Evolutionary conservation across 1,140 invertebrate species (phyloP), one percentile per base, ranked within the genome.

Genomic region (Zaprionus ornatus): DNA sequence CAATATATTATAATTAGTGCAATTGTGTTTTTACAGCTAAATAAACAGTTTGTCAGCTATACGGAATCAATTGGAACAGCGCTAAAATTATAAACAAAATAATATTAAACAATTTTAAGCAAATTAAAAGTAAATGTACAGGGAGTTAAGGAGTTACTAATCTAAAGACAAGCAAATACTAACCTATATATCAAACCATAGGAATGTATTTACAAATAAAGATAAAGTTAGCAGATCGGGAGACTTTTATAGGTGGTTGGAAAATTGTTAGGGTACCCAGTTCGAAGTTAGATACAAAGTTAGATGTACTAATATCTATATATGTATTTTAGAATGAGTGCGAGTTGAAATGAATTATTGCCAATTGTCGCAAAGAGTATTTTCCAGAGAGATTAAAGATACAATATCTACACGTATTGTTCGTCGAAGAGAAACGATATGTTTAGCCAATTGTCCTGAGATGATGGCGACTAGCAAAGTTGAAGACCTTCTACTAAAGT

Each of bases 41-140:
- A 52, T 77, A 50, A 67, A 42, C 54, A 63, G 52, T 71, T 64
- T 65, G 64, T 27, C 52, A 37, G 52, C 74, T 86, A 82, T 57
- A 80, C 77, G 55, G 84, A 88, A 63, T 87, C 85, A 79, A 87
- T 67, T 70, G 80, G 75, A 52, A 80, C 77, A 81, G 74, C 74
- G 85, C 84, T 87, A 87, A 85, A 87, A 87, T 74, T 80, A 79
- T 67, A 77, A 60, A 55, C 27, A 70, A 71, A 81, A 74, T 77
- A 70, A 55, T 32, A 32, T 29, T 35, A 35, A 59, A 45, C 13
- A n/a, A 37, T 50, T 42, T 56, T 21, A 21, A 50, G 19, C 19
- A 13, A 21, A 13, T 21, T 50, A 50, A 12, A 5, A 23, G 0
- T 12, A 10, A 50, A 50, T 12, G 7, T 9, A 13, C 45, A 12